Base-by-base conservation (phyloP, 2,888 invertebrate genomes). In the Molanna angustata region DNA sequence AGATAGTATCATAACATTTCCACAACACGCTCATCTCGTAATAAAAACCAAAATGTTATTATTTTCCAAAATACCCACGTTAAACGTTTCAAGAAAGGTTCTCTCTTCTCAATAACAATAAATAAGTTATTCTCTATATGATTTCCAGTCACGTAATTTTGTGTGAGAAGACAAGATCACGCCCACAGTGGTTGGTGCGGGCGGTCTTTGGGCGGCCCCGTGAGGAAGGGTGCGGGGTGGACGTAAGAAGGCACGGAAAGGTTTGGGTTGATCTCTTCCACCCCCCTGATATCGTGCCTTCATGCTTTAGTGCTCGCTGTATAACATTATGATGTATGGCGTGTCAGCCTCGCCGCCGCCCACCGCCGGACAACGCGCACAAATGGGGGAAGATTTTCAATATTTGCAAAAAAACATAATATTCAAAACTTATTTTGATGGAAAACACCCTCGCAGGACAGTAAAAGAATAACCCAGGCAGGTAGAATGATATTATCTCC, bases 241-340 rank as follows among this genome's bases (percentile, higher is more conserved):
- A 7, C 9, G 20, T n/a, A 31, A 35, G 32, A 33, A 14, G 37
- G 42, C 4, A 13, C 18, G 44, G 49, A 45, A 35, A 42, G 44
- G 45, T 40, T 32, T 16, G 52, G 35, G 27, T 39, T 37, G 49
- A 45, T 37, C 54, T 45, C 49, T 21, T 43, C 52, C 54, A 21
- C 49, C 56, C 46, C 42, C 52, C 46, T 59, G 59, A 59, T 59
- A 54, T 57, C 53, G 57, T 59, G 59, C 59, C 59, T 59, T 59
- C 59, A 59, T 59, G 59, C 59, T 59, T 59, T 59, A 54, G 57
- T 59, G 59, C 57, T 59, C 54, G 55, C 53, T 49, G 49, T 49
- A 49, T 58, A 56, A 58, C 56, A 58, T 58, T 49, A 58, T 56
- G 58, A 56, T 58, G 53, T 52, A 58, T 56, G 58, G 44, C 56